Evolutionary conservation across 2,888 invertebrate species (phyloP), one percentile per base, ranked within the genome.

Genomic region (Acronicta leporina): DNA sequence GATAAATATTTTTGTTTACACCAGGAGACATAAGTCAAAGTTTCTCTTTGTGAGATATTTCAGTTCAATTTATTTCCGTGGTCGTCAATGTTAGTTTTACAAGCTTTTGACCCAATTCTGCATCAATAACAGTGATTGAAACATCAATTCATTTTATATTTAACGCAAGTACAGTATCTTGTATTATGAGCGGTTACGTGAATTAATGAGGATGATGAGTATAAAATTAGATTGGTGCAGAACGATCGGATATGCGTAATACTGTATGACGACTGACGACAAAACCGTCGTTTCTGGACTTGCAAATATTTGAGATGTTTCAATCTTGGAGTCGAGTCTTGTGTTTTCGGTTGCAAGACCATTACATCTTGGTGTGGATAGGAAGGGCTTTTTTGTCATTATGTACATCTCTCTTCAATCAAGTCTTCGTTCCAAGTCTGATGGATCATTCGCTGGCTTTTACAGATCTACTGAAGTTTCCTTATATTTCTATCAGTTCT

Each of bases 71-170:
- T 35, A 51, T 70, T 74, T 30, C 15, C 41, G 35, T 30, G 13
- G 8, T 27, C 53, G 4, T 41, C 48, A 49, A 73, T 53, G 56
- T 62, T 45, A 42, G 33, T 48, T 73, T 47, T 68, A 73, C 10
- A 67, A 73, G 68, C 48, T 42, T 73, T 56, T 56, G 70, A 63
- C 70, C 71, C 42, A 63, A 48, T 63, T 75, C 63, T 43, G 10
- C 20, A 16, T 38, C 57, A 47, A 47, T 57, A 57, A 69, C 58
- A 40, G 20, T 25, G 33, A 51, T 33, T 38, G 9, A 52, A n/a
- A n/a, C n/a, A n/a, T 42, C 54, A 59, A 56, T 73, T 57, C 20
- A 41, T 11, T 52, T 46, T 52, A 54, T 53, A 60, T 46, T 47
- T 38, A 38, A 51, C 53, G 42, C 16, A 58, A 66, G 30, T 48